A percentile compares a stretch with the other conserved stretches of the same genome.
These are phyloP conservation scores for Lacerta viridis DNA, from an alignment of 2,797 vertebrate species.

Conservation along the genomic window DNA sequence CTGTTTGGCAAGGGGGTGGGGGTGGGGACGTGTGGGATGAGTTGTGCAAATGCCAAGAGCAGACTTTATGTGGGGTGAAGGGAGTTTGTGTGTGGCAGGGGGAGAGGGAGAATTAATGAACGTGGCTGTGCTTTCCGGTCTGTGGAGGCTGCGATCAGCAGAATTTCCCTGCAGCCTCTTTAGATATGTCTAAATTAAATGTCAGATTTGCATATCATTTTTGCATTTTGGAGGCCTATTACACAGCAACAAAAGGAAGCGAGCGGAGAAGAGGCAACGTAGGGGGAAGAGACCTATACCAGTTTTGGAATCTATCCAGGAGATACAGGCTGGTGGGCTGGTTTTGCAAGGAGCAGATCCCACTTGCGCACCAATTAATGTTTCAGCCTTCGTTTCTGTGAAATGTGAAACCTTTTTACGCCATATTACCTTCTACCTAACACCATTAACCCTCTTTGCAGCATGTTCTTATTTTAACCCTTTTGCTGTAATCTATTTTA, in stretches of 20 bases:
- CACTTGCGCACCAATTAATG: background rate
- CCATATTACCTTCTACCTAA: background rate
- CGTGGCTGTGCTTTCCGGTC: slow-evolving; percentile 54
- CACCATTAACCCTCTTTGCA: no score
- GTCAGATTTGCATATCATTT: slow-evolving; percentile 72
- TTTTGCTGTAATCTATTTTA: background rate
- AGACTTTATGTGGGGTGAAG: background rate
- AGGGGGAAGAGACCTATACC: background rate
- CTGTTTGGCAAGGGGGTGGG: background rate
- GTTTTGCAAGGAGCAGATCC: background rate
- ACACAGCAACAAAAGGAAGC: slow-evolving; percentile 25
- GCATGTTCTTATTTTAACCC: no score
- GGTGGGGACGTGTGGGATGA: background rate
- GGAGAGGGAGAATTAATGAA: background rate
- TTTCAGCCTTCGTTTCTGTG: background rate
- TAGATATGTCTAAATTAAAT: slow-evolving; percentile 75
- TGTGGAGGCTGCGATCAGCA: slow-evolving; percentile 64
- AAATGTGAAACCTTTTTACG: background rate
- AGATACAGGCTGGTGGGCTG: rapidly evolving
- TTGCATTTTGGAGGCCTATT: slow-evolving; percentile 41
- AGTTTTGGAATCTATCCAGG: slow-evolving; percentile 6
- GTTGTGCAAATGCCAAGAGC: background rate
- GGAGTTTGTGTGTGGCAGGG: background rate
- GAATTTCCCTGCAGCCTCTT: slow-evolving; percentile 66
- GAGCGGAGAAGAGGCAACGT: rapidly evolving